phyloP scores from a whole-genome alignment of 2,797 vertebrate genomes.

The Oryzias dopingdopingensis region DNA sequence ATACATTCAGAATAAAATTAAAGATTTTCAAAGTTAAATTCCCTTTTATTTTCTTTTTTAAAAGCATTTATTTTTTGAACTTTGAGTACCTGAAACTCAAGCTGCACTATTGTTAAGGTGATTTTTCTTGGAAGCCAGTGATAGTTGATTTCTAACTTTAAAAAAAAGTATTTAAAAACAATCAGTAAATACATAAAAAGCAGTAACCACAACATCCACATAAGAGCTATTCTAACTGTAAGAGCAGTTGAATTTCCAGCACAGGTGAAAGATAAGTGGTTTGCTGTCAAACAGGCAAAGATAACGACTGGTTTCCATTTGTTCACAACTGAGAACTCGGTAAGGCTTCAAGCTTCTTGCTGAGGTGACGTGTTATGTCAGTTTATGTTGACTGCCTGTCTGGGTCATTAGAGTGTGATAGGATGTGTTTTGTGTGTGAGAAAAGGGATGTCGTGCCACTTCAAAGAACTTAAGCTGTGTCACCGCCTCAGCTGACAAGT shows the following conservation, averaged over 20 bases:
- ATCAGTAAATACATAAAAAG: slow-evolving; percentile 14
- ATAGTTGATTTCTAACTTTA: slow-evolving; percentile 6
- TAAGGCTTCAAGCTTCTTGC: neutral
- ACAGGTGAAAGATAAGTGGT: slow-evolving; percentile 4
- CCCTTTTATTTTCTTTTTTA: too few relatives aligned
- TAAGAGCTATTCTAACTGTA: slow-evolving; percentile 16
- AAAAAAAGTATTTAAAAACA: slow-evolving; percentile 4
- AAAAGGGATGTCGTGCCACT: slow-evolving; percentile 34
- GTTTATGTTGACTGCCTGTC: slow-evolving; percentile 6
- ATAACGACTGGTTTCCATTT: slow-evolving; percentile 29
- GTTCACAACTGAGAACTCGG: neutral
- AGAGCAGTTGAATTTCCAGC: slow-evolving; percentile 34
- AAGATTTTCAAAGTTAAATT: too few relatives aligned
- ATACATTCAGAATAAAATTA: too few relatives aligned
- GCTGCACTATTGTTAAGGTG: too few relatives aligned
- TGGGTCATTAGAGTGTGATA: neutral
- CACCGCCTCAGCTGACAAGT: slow-evolving; percentile 29
- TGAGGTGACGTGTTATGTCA: neutral
- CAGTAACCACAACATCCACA: slow-evolving; percentile 16
- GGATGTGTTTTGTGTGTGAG: slow-evolving; percentile 12
- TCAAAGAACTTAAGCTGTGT: slow-evolving; percentile 39
- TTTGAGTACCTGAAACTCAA: neutral
- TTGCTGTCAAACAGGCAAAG: neutral
- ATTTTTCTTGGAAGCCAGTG: slow-evolving; percentile 7
- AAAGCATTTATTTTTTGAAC: neutral